These are phyloP conservation scores for Hipposideros armiger DNA, from an alignment of 2,113 vertebrate genomes.

Conservation along the genomic window DNA sequence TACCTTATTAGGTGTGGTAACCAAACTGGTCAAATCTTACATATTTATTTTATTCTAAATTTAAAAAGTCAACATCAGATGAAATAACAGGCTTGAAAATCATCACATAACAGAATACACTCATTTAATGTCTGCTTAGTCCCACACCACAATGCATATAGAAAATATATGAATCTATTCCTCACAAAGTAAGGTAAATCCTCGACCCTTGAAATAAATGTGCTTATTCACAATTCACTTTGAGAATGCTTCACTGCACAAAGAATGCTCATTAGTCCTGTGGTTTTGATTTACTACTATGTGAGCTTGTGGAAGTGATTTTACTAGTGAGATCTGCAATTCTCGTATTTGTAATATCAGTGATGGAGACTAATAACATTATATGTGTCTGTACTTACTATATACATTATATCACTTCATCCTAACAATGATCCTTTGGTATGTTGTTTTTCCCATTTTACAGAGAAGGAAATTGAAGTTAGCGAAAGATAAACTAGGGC, in stretches of 20 bases:
- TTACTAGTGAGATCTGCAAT: neutral
- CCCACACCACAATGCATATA: neutral
- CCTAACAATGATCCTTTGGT: slow-evolving; percentile 5
- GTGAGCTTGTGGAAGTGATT: neutral
- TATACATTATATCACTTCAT: slow-evolving; percentile 24
- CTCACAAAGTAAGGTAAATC: neutral
- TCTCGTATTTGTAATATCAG: neutral
- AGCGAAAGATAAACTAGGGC: slow-evolving; percentile 52
- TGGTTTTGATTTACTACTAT: neutral
- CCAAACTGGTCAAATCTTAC: slow-evolving; percentile 34
- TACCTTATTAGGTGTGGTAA: neutral
- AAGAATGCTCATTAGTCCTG: neutral
- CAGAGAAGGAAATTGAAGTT: slow-evolving; percentile 59
- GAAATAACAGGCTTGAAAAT: neutral
- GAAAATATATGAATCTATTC: neutral
- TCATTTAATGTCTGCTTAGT: neutral
- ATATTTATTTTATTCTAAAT: slow-evolving; percentile 28
- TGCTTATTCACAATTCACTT: neutral
- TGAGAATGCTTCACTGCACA: neutral
- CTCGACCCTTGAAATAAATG: neutral
- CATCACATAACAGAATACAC: neutral
- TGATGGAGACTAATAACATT: neutral
- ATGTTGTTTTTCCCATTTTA: slow-evolving; percentile 33
- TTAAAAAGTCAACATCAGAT: neutral
- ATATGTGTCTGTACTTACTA: neutral